Conservation (phyloP, 2,113 vertebrate species). For the Noctilio leporinus region DNA sequence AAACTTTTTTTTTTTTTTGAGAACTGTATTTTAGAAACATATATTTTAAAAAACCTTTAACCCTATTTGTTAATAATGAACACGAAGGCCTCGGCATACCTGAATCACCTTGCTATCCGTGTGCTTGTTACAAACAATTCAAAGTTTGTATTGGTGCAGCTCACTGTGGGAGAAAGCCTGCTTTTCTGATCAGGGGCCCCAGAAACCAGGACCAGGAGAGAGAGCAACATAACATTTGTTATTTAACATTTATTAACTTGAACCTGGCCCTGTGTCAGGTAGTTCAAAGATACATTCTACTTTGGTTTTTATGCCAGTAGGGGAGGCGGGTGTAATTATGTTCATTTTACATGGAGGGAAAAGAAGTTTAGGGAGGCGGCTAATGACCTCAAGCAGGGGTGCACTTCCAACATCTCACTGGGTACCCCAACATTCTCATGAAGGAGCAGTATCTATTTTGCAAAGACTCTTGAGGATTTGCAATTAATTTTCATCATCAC, state of each 20-base stretch:
- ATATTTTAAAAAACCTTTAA: neutral
- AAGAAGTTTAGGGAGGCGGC: neutral
- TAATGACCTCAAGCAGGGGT: neutral
- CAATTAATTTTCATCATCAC: neutral
- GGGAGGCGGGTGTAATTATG: neutral
- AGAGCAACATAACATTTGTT: neutral
- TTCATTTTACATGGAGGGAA: neutral
- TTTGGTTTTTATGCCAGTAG: neutral
- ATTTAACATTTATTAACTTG: neutral
- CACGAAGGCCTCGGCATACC: neutral
- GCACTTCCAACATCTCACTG: rapidly evolving
- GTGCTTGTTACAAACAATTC: neutral
- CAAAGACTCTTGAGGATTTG: neutral
- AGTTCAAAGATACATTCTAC: neutral
- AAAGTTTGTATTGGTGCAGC: neutral
- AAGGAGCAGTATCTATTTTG: neutral
- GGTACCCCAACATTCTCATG: rapidly evolving
- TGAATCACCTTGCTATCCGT: neutral
- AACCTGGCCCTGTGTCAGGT: neutral
- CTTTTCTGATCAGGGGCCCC: neutral
- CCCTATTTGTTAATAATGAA: constrained; percentile 5
- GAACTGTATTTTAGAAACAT: too few species aligned
- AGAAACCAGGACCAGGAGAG: neutral
- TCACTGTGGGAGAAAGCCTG: neutral
- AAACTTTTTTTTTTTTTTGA: too few species aligned